These are phyloP conservation scores for Pagetopsis macropterus DNA, from an alignment of 2,797 vertebrate species.

Conservation along the genomic window DNA sequence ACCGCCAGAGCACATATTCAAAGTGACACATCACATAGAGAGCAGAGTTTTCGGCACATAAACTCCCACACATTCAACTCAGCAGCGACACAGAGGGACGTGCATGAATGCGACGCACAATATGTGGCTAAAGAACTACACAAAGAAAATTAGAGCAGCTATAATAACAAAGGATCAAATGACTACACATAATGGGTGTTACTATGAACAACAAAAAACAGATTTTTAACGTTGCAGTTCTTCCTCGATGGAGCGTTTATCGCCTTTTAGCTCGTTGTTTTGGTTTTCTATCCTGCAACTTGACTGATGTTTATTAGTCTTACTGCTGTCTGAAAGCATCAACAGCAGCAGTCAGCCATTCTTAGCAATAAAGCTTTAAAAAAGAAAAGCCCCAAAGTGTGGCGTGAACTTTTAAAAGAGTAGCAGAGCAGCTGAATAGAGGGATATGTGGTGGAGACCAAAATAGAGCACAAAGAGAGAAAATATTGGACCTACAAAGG, in stretches of 20 bases:
- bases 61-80: constrained; percentile 62
- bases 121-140: background rate
- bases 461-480: background rate
- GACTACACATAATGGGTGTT: background rate
- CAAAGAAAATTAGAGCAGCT: background rate
- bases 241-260: background rate
- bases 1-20: constrained; percentile 73
- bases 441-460: background rate
- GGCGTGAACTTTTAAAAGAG: no score
- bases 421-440: background rate
- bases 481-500: background rate
- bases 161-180: background rate
- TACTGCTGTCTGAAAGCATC: background rate
- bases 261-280: background rate
- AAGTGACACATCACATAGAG: constrained; percentile 72
- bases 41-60: constrained; percentile 51
- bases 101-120: background rate
- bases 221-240: background rate
- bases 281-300: background rate
- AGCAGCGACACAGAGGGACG: constrained; percentile 26
- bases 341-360: background rate
- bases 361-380: background rate
- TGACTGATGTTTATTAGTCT: background rate
- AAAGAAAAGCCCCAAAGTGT: background rate
- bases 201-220: background rate